Percentiles rank a stretch among this genome's conserved stretches.
Evolutionary conservation across 23 tunicate genomes (phyloP).

Genomic region (Styela plicata): DNA sequence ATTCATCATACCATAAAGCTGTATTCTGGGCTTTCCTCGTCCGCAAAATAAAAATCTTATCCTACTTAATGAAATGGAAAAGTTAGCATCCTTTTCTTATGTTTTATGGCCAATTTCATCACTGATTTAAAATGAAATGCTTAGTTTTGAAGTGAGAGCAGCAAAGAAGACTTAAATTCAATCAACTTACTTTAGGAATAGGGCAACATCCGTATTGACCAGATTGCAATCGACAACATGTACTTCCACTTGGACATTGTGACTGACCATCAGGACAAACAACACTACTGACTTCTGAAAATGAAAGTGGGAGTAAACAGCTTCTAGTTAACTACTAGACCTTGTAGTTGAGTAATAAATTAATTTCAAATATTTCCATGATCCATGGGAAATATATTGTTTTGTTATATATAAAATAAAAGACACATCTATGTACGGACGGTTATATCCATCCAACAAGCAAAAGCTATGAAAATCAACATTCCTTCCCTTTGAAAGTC

Average conservation of each 20-base stretch:
- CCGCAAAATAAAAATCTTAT: no score
- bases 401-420: neutral
- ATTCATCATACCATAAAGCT: no score
- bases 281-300: slow-evolving; percentile 12
- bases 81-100: no score
- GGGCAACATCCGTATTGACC: slow-evolving; percentile 38
- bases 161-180: neutral
- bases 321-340: no score
- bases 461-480: no score
- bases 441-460: neutral
- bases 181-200: neutral
- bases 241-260: slow-evolving; percentile 23
- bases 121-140: no score
- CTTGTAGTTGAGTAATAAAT: neutral
- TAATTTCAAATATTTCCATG: neutral
- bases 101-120: no score
- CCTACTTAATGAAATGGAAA: no score
- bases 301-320: no score
- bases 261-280: slow-evolving; percentile 16
- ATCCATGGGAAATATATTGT: neutral
- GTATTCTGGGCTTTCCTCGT: no score
- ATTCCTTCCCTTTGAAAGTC: no score
- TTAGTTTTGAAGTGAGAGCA: no score
- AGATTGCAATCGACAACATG: slow-evolving; percentile 15
- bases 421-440: neutral